Conservation (phyloP, 2,888 invertebrate genomes). For the Falcaria lacertinaria region DNA sequence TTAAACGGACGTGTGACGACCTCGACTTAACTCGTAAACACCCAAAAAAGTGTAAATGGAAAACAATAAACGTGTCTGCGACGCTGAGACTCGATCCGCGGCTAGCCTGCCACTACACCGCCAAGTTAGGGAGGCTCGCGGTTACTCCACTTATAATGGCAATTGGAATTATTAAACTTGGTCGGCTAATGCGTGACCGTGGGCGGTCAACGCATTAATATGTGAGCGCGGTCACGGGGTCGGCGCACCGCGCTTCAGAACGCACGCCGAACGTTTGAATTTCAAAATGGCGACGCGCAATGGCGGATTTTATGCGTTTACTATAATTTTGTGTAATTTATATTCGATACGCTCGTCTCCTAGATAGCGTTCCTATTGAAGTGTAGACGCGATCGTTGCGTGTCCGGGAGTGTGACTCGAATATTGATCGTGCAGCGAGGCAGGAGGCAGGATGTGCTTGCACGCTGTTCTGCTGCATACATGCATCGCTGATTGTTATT, state of each 20-base stretch:
- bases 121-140: conserved; percentile 29
- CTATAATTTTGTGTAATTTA: conserved; percentile 71
- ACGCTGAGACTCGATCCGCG: conserved; percentile 28
- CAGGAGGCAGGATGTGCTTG: conserved; percentile 55
- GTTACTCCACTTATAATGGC: conserved; percentile 27
- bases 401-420: conserved; percentile 57
- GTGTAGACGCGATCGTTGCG: conserved; percentile 50
- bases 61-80: conserved; percentile 71
- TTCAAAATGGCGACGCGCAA: conserved; percentile 48
- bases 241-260: conserved; percentile 57
- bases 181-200: conserved; percentile 58
- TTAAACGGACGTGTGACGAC: conserved; percentile 63
- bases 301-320: conserved; percentile 54
- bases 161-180: conserved; percentile 43
- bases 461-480: conserved; percentile 34
- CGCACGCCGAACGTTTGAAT: conserved; percentile 42
- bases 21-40: conserved; percentile 66
- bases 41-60: conserved; percentile 67
- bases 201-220: conserved; percentile 73
- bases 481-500: conserved; percentile 35
- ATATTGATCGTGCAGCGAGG: conserved; percentile 52
- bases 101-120: conserved; percentile 41
- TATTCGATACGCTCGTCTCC: conserved; percentile 68
- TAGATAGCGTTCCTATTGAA: conserved; percentile 68
- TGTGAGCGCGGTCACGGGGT: conserved; percentile 73